Evolutionary conservation across 2,113 vertebrate species (phyloP), one percentile per base, ranked within the genome.

Genomic region (Dunckerocampus dactyliophorus): DNA sequence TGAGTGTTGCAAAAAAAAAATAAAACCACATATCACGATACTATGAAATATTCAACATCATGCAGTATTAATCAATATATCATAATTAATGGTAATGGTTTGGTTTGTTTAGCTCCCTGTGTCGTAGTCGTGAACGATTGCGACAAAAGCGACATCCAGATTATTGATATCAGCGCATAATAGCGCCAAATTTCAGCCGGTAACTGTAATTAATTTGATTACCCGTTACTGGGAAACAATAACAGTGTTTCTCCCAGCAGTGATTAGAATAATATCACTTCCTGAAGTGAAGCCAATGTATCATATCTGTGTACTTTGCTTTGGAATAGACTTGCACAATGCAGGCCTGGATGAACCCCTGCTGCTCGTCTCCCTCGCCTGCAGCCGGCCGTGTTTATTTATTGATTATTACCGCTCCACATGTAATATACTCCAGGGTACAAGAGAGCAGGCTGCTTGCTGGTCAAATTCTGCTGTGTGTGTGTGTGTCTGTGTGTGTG

Each of bases 401-500:
- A 73, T 77, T 82, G 77, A 82, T 75, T 83, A 75, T 75, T 77
- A 67, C 58, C 47, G 61, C 62, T 72, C 22, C 61, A 55, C 46
- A 61, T 62, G 46, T 67, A 75, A 81, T 77, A 55, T 55, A 62
- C 64, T 65, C 60, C 31, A 31, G 73, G 72, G 67, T 55, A 39
- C 22, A 65, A 58, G 65, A 69, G 68, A 69, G 68, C 47, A 56
- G 45, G 37, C 67, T 71, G 59, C 61, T 70, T 61, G 58, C 51
- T 60, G 76, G 71, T 75, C 69, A 61, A 49, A 75, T 51, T 72
- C 62, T 60, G 58, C 74, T 64, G 58, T 56, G 56, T 34, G n/a
- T 24, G 64, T 63, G 31, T 34, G 24, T 28, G 5, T 28, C 24
- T 28, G n/a, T n/a, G 57, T 58, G 55, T 31, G 19, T 24, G 67